phyloP scores from a whole-genome alignment of 2,113 vertebrate species.

The Ovis canadensis region DNA sequence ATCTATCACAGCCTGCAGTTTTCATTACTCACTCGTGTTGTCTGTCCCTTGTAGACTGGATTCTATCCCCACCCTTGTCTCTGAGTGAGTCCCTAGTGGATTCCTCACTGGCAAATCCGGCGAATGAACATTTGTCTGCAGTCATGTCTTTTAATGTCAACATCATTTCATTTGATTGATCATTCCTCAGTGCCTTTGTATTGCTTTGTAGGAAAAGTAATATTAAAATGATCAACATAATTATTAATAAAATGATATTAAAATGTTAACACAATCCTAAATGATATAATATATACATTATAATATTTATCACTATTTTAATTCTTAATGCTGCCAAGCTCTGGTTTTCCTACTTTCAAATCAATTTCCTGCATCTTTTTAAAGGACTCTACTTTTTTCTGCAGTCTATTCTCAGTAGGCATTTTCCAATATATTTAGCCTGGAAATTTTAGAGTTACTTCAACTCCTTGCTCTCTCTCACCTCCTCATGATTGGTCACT shows the following conservation, averaged over 20 bases:
- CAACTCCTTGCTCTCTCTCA: background rate
- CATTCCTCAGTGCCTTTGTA: background rate
- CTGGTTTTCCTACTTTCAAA: background rate
- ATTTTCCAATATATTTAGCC: background rate
- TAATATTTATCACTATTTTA: background rate
- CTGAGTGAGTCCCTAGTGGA: background rate
- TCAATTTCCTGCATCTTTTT: slow-evolving; percentile 7
- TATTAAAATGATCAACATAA: background rate
- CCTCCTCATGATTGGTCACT: background rate
- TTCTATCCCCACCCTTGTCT: background rate
- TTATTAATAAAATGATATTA: background rate
- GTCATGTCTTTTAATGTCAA: background rate
- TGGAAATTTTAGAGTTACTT: background rate
- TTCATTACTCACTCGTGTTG: background rate
- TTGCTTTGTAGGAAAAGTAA: background rate
- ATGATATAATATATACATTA: background rate
- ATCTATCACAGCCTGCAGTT: background rate
- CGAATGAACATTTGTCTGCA: background rate
- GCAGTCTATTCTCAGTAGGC: background rate
- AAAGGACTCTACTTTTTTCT: background rate
- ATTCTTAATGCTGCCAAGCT: background rate
- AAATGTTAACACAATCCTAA: background rate
- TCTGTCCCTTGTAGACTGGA: background rate
- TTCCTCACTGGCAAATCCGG: background rate
- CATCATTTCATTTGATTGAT: background rate